Conservation (phyloP, 64 coral and sea anemone genomes). For the Anthopleura sola region DNA sequence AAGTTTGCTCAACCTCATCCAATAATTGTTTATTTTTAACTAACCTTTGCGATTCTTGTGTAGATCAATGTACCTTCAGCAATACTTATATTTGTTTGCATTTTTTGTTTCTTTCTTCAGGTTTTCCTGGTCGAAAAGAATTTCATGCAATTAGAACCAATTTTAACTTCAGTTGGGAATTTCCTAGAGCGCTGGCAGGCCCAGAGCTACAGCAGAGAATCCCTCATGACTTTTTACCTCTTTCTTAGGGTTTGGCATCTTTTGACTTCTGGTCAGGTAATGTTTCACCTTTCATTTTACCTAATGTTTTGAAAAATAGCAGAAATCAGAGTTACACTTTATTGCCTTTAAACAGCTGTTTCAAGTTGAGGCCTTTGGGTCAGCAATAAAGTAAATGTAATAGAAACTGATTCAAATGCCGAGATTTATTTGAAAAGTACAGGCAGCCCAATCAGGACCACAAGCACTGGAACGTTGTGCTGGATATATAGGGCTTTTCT, state of each 20-base stretch:
- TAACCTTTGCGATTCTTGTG: neutral
- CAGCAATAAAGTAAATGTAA: too few species aligned
- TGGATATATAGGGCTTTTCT: too few species aligned
- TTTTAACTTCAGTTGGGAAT: slow-evolving; percentile 61
- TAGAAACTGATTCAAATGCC: too few species aligned
- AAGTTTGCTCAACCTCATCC: too few species aligned
- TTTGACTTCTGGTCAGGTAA: slow-evolving; percentile 82
- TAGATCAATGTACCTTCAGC: neutral
- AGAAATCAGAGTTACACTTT: too few species aligned
- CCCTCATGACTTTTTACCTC: slow-evolving; percentile 71
- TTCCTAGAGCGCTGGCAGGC: slow-evolving; percentile 89
- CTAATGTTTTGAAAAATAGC: neutral
- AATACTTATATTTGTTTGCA: neutral
- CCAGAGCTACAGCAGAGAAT: slow-evolving; percentile 69
- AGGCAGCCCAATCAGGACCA: too few species aligned
- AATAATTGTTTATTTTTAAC: too few species aligned
- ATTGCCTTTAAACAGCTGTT: too few species aligned
- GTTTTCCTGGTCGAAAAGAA: slow-evolving; percentile 74
- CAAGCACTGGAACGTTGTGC: too few species aligned
- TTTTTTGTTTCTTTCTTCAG: slow-evolving; percentile 27
- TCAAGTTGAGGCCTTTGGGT: too few species aligned
- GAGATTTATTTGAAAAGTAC: too few species aligned
- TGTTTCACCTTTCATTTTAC: too few species aligned
- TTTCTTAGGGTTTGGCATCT: slow-evolving; percentile 82
- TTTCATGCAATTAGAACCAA: slow-evolving; percentile 42